Evolutionary conservation across 1,140 invertebrate species (phyloP).

Genomic region (Ostrea denselamellosa): DNA sequence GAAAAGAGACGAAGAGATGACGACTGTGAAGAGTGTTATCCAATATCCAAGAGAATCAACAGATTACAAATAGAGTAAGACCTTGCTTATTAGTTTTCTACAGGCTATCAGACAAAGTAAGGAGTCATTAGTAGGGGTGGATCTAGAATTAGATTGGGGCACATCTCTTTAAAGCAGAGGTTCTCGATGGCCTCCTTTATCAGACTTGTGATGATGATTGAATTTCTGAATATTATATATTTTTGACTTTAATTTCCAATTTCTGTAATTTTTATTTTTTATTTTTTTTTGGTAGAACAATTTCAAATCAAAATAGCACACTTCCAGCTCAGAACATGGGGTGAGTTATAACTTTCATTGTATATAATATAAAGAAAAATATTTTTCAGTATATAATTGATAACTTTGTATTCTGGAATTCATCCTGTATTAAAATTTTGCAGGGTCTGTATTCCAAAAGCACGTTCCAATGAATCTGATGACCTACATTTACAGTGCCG

Average conservation of each 20-base stretch:
- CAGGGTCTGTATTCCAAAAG: constrained; percentile 18
- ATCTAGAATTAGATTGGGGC: no score
- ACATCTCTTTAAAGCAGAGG: no score
- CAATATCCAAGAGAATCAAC: constrained; percentile 66
- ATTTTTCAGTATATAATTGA: neutral
- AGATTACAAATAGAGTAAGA: constrained; percentile 62
- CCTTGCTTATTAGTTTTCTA: neutral
- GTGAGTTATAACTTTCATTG: neutral
- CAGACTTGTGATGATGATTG: no score
- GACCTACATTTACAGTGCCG: constrained; percentile 18
- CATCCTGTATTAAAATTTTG: neutral
- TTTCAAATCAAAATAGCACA: neutral
- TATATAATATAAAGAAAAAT: neutral
- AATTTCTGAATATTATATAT: neutral
- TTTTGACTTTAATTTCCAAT: neutral
- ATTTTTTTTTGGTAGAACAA: neutral
- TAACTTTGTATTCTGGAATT: neutral
- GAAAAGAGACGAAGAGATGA: constrained; percentile 52
- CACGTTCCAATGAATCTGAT: neutral
- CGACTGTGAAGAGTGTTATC: constrained; percentile 61
- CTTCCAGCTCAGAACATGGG: constrained; percentile 20
- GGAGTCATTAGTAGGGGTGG: no score
- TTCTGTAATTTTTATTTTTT: neutral
- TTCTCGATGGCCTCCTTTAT: no score
- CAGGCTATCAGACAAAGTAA: neutral